Conservation (phyloP, 2,113 vertebrate genomes). For the Oceanodroma tethys region DNA sequence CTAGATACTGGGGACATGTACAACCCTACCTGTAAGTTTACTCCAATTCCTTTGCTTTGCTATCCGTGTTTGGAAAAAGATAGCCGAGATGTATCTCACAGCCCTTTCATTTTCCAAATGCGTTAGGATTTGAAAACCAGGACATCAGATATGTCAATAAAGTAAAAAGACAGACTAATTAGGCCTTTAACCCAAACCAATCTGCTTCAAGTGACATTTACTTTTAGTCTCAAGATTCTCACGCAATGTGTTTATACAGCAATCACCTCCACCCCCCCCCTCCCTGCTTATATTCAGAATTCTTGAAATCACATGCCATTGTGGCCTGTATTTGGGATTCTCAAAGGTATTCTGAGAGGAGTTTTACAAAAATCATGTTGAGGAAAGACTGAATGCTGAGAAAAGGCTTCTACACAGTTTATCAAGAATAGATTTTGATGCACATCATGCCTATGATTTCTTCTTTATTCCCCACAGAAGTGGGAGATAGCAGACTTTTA, state of each 20-base stretch:
- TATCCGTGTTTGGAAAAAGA: not conserved
- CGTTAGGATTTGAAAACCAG: not conserved
- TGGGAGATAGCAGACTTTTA: not conserved
- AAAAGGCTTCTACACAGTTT: not conserved
- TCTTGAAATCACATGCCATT: not conserved
- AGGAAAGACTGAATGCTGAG: not conserved
- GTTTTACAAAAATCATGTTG: not conserved
- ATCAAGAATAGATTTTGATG: not conserved
- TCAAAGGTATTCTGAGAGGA: not conserved
- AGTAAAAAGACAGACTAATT: not conserved
- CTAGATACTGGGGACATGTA: rapidly evolving
- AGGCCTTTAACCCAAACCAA: not conserved
- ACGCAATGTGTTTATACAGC: not conserved
- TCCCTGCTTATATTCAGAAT: not conserved
- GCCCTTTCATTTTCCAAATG: not conserved
- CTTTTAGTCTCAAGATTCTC: not conserved
- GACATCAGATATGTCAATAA: not conserved
- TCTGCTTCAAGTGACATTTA: not conserved
- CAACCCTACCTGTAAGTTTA: rapidly evolving
- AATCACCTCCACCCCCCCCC: not conserved
- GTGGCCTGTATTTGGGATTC: not conserved
- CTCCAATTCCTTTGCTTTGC: not conserved
- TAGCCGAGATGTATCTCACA: not conserved
- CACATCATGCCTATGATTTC: not conserved
- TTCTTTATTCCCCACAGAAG: not conserved